Conservation (phyloP, 2,797 vertebrate species). For the Delichon dasypus region DNA sequence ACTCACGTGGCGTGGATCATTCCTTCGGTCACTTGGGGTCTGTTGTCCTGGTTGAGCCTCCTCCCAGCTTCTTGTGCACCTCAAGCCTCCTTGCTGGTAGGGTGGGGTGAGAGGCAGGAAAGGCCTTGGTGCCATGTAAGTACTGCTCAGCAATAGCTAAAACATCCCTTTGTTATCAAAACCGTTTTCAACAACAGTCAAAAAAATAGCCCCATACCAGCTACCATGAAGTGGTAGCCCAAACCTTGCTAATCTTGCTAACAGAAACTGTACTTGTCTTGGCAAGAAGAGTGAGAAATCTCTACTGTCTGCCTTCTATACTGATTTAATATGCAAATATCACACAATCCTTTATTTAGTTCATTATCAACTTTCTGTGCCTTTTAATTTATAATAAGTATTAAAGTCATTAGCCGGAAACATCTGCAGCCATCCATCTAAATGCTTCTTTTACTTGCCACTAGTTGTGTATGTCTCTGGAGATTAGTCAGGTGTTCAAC, state of each 20-base stretch:
- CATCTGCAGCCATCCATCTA: background rate
- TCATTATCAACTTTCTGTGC: background rate
- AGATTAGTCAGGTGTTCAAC: background rate
- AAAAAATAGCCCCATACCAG: background rate
- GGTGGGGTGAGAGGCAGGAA: background rate
- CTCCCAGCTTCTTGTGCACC: background rate
- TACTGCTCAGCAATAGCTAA: background rate
- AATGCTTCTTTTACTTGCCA: background rate
- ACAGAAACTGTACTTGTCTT: background rate
- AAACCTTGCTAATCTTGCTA: background rate
- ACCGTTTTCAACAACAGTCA: background rate
- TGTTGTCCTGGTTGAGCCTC: accelerated
- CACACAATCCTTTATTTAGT: background rate
- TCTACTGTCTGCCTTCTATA: background rate
- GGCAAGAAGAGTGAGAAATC: background rate
- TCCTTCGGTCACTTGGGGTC: background rate
- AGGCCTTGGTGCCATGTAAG: background rate
- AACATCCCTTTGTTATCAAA: background rate
- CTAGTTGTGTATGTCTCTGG: background rate
- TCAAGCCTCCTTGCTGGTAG: background rate
- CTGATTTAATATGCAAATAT: background rate
- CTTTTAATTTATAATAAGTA: background rate
- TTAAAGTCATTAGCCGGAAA: background rate
- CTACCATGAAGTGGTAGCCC: background rate
- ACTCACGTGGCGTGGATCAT: background rate